Base-by-base conservation (phyloP, 2,888 invertebrate species). In the Apotomis capreana region DNA sequence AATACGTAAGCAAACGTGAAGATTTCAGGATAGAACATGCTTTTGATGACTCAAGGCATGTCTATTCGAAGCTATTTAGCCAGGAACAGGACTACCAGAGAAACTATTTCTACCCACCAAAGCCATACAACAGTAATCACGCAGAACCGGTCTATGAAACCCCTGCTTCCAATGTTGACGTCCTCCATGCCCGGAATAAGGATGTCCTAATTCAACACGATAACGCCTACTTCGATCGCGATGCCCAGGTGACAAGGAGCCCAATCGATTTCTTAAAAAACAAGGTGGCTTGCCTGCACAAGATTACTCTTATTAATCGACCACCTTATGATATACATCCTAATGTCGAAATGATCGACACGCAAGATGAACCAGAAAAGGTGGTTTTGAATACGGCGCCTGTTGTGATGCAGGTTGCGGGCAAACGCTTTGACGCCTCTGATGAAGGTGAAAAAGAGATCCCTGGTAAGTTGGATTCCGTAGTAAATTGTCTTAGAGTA, bases 1-100 rank as follows among this genome's bases (percentile, higher is more conserved):
- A 77, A 4, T 61, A 61, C 52, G 13, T 69, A 6, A 75, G 74
- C 49, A 76, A 77, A 65, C 76, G 77, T 10, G 78, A 74, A 26
- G 77, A 46, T 26, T 5, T 26, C 26, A 26, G 26, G 26, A 78
- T 51, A 2, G 84, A 91, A 74, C 89, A 89, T n/a, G 89, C 85
- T 73, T 81, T 89, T 55, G 86, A 89, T 85, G 87, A 91, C 76
- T 90, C 90, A 79, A 90, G 90, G 91, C 91, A 89, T 71, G 90
- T 91, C 78, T 92, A 92, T 75, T 91, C 92, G 1, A 83, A 90
- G 68, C 91, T 90, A 73, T 78, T 91, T 63, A 89, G 91, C 77
- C 89, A 90, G 61, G 91, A 91, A 54, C 88, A 90, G 78, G 80
- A 81, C 62, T 58, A 15, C 4, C 51, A 58, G 9, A 8, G n/a